A percentile compares a stretch with the other conserved stretches of the same genome.
phyloP scores from a whole-genome alignment of 37 sponge, comb jelly and placozoan species.

The Spongilla lacustris region DNA sequence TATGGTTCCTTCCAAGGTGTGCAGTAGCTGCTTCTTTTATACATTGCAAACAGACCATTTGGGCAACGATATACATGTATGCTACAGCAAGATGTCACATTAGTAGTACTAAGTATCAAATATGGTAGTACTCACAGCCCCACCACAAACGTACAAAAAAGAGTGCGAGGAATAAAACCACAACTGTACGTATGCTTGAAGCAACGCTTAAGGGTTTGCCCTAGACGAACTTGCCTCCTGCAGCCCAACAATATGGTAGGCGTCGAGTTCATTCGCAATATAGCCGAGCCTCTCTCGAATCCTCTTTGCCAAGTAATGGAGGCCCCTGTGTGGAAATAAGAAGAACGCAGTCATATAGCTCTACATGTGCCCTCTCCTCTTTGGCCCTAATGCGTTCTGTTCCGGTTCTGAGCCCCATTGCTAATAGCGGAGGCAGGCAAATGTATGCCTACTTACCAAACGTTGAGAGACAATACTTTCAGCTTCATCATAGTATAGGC shows the following conservation, averaged over 20 bases:
- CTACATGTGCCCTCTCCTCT: too few relatives aligned
- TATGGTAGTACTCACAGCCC: too few relatives aligned
- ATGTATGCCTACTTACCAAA: constrained; percentile 17
- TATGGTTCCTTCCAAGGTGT: too few relatives aligned
- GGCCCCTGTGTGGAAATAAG: constrained; percentile 22
- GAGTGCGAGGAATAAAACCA: background rate
- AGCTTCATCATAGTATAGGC: background rate
- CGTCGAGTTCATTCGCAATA: constrained; percentile 58
- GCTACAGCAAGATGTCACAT: too few relatives aligned
- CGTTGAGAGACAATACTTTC: constrained; percentile 31
- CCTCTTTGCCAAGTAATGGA: constrained; percentile 23
- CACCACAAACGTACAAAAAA: background rate
- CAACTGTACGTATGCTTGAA: background rate
- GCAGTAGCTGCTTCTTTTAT: too few relatives aligned
- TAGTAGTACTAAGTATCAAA: too few relatives aligned
- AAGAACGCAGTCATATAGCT: background rate
- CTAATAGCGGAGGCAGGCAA: background rate
- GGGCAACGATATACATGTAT: too few relatives aligned
- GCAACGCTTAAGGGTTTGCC: background rate
- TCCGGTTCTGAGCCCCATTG: background rate
- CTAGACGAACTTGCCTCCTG: constrained; percentile 75
- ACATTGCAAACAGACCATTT: too few relatives aligned
- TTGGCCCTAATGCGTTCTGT: background rate
- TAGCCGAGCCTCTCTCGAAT: constrained; percentile 61
- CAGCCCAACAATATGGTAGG: constrained; percentile 74